Evolutionary conservation across 2,888 invertebrate genomes (phyloP), one percentile per base, ranked within the genome.

Genomic region (Ochropleura leucogaster): DNA sequence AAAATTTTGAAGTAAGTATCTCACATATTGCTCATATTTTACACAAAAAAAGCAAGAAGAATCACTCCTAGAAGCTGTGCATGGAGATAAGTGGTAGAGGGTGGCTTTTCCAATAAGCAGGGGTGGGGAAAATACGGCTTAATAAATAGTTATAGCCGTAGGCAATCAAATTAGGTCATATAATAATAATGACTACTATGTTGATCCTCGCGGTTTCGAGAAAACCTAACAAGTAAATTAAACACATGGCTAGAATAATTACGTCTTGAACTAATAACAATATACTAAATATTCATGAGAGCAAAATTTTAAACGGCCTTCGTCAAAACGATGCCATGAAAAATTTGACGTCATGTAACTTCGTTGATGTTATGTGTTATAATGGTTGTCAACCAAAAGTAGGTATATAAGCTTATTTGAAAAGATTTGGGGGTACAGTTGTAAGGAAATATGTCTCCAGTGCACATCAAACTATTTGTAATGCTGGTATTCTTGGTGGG

Each of bases 261-360:
- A 69, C 44, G 51, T 69, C 59, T 81, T 72, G 49, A 69, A 71
- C 79, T 66, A 64, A 63, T 57, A 63, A 64, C 57, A 70, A 60
- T 55, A 42, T 65, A 68, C 49, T 89, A 86, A 90, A 90, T 89
- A 89, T 90, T 88, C 89, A 90, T 85, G 68, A 82, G 14, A 82
- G 74, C 79, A 74, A 79, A 82, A 75, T 66, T 80, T 79, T 63
- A 72, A 83, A 63, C 74, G 80, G 77, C 81, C 85, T 85, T 71
- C 72, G 79, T 64, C 71, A 84, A 68, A 79, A 74, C 77, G 80
- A 84, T 77, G 86, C 85, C 84, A 78, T 86, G 85, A 72, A 80
- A 77, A 76, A 79, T 85, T 84, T 68, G 10, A 53, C 57, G 66
- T 82, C 83, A 79, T 79, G 68, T 80, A 78, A 76, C 73, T 77